phyloP scores from a whole-genome alignment of 1,140 invertebrate species.

The Apis laboriosa region DNA sequence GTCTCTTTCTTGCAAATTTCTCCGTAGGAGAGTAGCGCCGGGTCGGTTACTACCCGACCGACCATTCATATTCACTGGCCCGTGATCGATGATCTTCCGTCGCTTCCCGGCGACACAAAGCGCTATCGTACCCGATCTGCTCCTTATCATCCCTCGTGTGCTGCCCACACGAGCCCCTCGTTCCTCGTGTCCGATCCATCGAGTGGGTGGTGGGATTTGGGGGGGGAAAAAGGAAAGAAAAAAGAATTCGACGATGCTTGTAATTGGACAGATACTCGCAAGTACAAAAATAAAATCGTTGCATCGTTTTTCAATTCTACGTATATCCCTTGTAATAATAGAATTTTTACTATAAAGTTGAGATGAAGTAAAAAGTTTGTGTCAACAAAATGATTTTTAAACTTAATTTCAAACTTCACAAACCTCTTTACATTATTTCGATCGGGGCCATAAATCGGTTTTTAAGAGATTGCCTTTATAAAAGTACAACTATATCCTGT shows the following conservation, averaged over 20 bases:
- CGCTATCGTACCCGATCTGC: constrained; percentile 51
- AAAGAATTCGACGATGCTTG: neutral
- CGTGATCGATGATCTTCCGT: constrained; percentile 57
- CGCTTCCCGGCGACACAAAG: constrained; percentile 46
- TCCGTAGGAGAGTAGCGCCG: constrained; percentile 10
- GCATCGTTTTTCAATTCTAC: no score
- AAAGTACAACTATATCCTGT: no score
- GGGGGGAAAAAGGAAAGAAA: no score
- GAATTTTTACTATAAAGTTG: no score
- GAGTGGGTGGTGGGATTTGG: constrained; percentile 7
- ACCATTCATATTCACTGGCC: constrained; percentile 44
- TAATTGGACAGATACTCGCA: constrained; percentile 9
- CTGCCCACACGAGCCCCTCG: constrained; percentile 27
- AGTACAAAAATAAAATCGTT: no score
- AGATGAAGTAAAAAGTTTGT: no score
- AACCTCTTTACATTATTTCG: no score
- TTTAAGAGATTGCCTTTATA: no score
- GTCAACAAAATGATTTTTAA: no score
- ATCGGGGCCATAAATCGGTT: no score
- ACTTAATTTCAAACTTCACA: no score
- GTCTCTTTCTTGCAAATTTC: constrained; percentile 49
- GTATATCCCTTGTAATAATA: no score
- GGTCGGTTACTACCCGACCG: neutral
- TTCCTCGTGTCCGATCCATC: neutral
- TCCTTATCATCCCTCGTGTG: constrained; percentile 36